Evolutionary conservation across 1,140 invertebrate genomes (phyloP).

Genomic region (Nomia melanderi): DNA sequence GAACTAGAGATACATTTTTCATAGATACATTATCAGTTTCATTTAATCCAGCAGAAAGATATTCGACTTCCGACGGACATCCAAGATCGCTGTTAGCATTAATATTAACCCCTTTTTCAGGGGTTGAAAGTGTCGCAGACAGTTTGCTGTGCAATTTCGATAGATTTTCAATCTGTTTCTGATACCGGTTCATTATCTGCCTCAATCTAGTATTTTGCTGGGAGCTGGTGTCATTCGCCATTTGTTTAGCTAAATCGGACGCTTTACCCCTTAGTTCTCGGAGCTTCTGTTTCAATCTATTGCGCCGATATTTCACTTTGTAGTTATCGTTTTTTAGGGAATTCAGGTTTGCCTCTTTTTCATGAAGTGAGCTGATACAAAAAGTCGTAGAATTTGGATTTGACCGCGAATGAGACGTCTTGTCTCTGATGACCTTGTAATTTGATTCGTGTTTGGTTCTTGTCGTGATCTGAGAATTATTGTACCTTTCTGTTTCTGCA

Average conservation of each 20-base stretch:
- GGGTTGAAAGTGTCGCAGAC: conserved; percentile 25
- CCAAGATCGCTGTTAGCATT: not conserved
- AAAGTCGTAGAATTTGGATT: not conserved
- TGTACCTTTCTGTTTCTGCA: not conserved
- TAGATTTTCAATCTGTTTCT: conserved; percentile 65
- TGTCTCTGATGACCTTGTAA: conserved; percentile 63
- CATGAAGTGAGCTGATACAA: conserved; percentile 12
- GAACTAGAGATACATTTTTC: not conserved
- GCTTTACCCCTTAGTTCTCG: conserved; percentile 55
- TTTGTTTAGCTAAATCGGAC: conserved; percentile 31
- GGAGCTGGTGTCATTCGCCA: conserved; percentile 10
- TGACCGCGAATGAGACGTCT: conserved; percentile 17
- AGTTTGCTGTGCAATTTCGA: conserved; percentile 52
- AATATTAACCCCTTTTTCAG: not conserved
- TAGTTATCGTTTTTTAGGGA: conserved; percentile 46
- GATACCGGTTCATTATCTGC: conserved; percentile 65
- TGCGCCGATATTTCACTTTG: conserved; percentile 58
- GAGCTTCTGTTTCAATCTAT: conserved; percentile 56
- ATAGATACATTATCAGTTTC: not conserved
- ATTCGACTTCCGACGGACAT: not conserved
- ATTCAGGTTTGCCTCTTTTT: not conserved
- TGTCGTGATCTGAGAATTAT: not conserved
- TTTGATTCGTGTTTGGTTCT: conserved; percentile 38
- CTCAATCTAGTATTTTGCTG: conserved; percentile 52
- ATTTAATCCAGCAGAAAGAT: not conserved